Evolutionary conservation across 2,113 vertebrate genomes (phyloP), one percentile per base, ranked within the genome.

Genomic region (Callionymus lyra): DNA sequence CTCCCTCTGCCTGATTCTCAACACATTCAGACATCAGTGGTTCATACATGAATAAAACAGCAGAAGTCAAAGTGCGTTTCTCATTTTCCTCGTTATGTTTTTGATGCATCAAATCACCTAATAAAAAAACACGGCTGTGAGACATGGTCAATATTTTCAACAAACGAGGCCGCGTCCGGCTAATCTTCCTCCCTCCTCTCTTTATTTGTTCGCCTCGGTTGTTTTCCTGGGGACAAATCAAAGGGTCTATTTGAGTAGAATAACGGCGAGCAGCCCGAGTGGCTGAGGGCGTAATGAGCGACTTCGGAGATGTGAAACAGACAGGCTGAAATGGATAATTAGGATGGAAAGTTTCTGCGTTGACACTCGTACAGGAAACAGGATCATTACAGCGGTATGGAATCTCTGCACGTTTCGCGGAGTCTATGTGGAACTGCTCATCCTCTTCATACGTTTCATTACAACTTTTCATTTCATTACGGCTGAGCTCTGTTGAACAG

Each of bases 301-400:
- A 72, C 69, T 81, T 68, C 54, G 64, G 76, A 70, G 77, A 80
- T 64, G 68, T 72, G 76, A 82, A 80, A 84, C 79, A 82, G 85
- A 83, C 81, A 82, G 76, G 70, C 77, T 84, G 80, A 82, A 83
- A 84, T 83, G 82, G 79, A 84, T 87, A 84, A 85, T 85, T 87
- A 85, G 85, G 84, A 86, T 77, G 72, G 76, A 82, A 82, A 84
- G 78, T 83, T 85, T 82, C 74, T 65, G 60, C 59, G 62, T 76
- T 69, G 80, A 77, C 80, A 80, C 76, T 68, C 73, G 8, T 72
- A 68, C 76, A 63, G 76, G 71, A 78, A 79, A 81, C 59, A 72
- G 82, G 79, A 81, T 84, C 80, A 85, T 82, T 82, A 83, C 80
- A 74, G 81, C 80, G 65, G 80, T 77, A 81, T 72, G 59, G 78